Evolutionary conservation across 2,797 vertebrate genomes (phyloP), one percentile per base, ranked within the genome.

Genomic region (Syngnathus acus): DNA sequence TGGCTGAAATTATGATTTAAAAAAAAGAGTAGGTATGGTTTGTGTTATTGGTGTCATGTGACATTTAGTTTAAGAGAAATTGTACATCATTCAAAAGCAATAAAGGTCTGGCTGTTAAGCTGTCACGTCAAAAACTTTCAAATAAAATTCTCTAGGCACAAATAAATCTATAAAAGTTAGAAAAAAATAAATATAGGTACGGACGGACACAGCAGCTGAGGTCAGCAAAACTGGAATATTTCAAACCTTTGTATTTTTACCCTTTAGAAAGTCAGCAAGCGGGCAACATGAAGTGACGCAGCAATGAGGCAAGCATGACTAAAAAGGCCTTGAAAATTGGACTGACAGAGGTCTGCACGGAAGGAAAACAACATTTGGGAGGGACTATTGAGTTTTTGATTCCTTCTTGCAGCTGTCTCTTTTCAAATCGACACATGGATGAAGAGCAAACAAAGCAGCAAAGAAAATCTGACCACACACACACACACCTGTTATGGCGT

Each of bases 401-500:
- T 61, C 38, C 38, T 40, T 17, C 19, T n/a, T 60, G 58, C 58
- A 60, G 58, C 58, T 60, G 58, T 60, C 38, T 6, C 57, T 60
- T 42, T 40, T 40, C 21, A 43, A 38, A 60, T 60, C 37, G 10
- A 60, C 58, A 40, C 19, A 40, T 45, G 39, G n/a, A 40, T n/a
- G 5, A 16, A n/a, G 39, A 45, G 19, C 23, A n/a, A 62, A 21
- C 19, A 58, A 69, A 75, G 82, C 66, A 73, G 78, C 64, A 21
- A 54, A 57, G 14, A 54, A 32, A n/a, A 59, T 65, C 53, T 63
- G 16, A 73, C 64, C 64, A 54, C 26, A 26, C 1, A 72, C 4
- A 10, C 64, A 14, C 65, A 75, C 68, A 50, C 58, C 60, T 66
- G 72, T 68, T 72, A 38, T 7, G 6, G 54, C 13, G 9, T 42